Percentiles rank a stretch among this genome's conserved stretches.
These are phyloP conservation scores for Drosophila sordidapex DNA, from an alignment of 2,888 invertebrate species.

Conservation along the genomic window DNA sequence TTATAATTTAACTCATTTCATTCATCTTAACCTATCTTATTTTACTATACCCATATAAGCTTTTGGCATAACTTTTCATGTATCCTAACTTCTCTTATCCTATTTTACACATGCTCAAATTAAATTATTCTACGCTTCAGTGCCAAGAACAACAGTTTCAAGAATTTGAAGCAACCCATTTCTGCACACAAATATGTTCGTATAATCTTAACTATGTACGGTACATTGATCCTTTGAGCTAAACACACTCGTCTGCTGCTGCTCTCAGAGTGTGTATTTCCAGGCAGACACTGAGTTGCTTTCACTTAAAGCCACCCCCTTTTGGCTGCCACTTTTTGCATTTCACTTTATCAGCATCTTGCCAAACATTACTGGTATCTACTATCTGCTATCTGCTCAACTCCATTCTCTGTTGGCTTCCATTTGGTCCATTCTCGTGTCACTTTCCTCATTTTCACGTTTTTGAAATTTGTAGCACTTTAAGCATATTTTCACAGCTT, in stretches of 20 bases:
- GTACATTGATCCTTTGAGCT: slow-evolving; percentile 35
- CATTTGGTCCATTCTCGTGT: background rate
- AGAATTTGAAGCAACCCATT: background rate
- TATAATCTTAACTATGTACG: slow-evolving; percentile 33
- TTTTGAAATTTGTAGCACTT: slow-evolving; percentile 46
- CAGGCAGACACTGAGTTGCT: slow-evolving; percentile 8
- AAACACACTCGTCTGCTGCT: background rate
- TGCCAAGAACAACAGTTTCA: background rate
- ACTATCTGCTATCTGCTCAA: slow-evolving; percentile 37
- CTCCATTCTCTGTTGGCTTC: slow-evolving; percentile 5
- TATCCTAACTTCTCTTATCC: background rate
- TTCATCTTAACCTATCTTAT: too few relatives aligned
- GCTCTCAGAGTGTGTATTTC: background rate
- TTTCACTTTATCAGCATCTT: slow-evolving; percentile 51
- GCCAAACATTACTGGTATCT: slow-evolving; percentile 48
- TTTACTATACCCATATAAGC: background rate
- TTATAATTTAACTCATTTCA: background rate
- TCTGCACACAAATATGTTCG: background rate
- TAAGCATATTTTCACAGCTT: slow-evolving; percentile 59
- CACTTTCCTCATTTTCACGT: slow-evolving; percentile 20
- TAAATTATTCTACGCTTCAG: background rate
- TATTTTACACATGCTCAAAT: background rate
- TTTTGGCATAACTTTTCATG: background rate
- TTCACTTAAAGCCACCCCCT: slow-evolving; percentile 18
- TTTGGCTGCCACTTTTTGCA: slow-evolving; percentile 27